phyloP scores from a whole-genome alignment of 2,797 vertebrate genomes.

The Nannoperca australis region DNA sequence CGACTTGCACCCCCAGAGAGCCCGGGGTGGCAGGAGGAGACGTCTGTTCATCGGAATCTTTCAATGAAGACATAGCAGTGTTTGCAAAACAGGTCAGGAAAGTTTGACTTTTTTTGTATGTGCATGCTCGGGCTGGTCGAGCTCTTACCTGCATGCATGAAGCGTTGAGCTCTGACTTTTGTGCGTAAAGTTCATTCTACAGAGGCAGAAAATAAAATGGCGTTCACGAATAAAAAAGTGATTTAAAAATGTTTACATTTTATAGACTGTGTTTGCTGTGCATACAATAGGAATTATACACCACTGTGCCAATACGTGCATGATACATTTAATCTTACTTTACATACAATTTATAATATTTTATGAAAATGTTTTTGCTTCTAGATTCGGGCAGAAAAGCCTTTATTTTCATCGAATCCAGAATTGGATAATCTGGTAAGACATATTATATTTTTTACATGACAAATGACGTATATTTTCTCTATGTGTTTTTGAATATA shows the following conservation, averaged over 20 bases:
- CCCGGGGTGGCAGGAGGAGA: constrained; percentile 99
- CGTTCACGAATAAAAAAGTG: background rate
- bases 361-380: constrained; percentile 65
- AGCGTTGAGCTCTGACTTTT: constrained; percentile 17
- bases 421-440: constrained; percentile 99
- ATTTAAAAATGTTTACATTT: constrained; percentile 5
- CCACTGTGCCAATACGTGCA: background rate
- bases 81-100: constrained; percentile 99
- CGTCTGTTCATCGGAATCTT: constrained; percentile 99
- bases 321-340: background rate
- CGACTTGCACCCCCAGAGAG: constrained; percentile 98
- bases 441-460: constrained; percentile 24
- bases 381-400: constrained; percentile 98
- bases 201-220: constrained; percentile 3
- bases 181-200: constrained; percentile 28
- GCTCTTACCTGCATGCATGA: constrained; percentile 39
- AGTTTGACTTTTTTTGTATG: constrained; percentile 58
- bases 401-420: constrained; percentile 98
- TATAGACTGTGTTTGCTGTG: background rate
- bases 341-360: background rate
- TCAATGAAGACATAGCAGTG: constrained; percentile 99
- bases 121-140: constrained; percentile 53
- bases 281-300: background rate
- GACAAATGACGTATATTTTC: background rate
- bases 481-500: background rate